These are phyloP conservation scores for Agrochola lota DNA, from an alignment of 2,888 invertebrate species.

Conservation along the genomic window DNA sequence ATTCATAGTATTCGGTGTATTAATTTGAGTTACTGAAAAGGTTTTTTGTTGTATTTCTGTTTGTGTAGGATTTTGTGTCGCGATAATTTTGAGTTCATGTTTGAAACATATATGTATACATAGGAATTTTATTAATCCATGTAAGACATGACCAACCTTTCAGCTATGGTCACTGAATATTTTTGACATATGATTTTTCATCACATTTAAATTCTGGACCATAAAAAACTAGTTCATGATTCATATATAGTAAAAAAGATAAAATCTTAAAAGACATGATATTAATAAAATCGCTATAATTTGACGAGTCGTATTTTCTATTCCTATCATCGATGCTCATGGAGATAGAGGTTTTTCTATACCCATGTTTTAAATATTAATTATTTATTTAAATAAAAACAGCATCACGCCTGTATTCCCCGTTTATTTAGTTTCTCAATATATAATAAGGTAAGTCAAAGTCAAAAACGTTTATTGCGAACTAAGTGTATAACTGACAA, in stretches of 20 bases:
- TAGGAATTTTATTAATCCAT: neutral
- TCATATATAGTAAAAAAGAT: neutral
- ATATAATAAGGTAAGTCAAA: too few relatives aligned
- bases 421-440: neutral
- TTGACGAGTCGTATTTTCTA: neutral
- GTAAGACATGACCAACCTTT: neutral
- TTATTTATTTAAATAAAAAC: neutral
- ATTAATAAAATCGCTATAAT: too few relatives aligned
- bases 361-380: neutral
- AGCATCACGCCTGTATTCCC: too few relatives aligned
- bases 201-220: neutral
- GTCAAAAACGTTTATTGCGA: too few relatives aligned
- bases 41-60: neutral
- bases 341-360: neutral
- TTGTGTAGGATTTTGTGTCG: neutral
- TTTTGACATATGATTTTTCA: neutral
- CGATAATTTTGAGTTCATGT: neutral
- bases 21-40: slow-evolving; percentile 43
- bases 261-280: too few relatives aligned
- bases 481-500: too few relatives aligned
- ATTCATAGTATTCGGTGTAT: slow-evolving; percentile 49
- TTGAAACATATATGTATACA: neutral
- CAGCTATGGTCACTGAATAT: neutral
- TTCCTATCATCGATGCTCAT: neutral
- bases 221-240: neutral